Conservation (phyloP, 2,888 invertebrate genomes). For the Pachydiplax longipennis region DNA sequence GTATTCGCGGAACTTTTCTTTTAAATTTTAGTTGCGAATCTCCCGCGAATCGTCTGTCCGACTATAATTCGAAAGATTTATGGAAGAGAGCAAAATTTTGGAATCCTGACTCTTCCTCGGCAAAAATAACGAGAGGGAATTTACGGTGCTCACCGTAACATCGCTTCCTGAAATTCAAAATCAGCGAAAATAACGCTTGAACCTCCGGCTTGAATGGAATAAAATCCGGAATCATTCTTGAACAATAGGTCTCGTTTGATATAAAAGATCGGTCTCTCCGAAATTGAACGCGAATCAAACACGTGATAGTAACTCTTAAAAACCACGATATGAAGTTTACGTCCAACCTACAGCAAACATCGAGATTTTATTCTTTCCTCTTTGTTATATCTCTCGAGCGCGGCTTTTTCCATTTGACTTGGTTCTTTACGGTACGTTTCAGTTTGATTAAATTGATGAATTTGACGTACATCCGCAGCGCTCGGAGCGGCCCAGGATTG, state of each 20-base stretch:
- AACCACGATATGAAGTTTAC: neutral
- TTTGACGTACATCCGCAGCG: conserved; percentile 1
- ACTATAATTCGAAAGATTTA: no score
- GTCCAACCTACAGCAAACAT: neutral
- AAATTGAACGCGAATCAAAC: neutral
- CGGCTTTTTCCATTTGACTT: neutral
- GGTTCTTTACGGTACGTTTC: neutral
- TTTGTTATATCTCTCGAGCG: neutral
- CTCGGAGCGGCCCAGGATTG: neutral
- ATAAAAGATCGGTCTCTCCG: neutral
- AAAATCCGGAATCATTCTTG: neutral
- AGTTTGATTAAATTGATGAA: neutral
- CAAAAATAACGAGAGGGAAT: neutral
- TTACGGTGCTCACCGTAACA: neutral
- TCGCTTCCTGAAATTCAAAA: neutral
- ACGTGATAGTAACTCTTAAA: neutral
- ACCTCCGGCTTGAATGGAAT: neutral
- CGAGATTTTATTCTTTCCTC: neutral
- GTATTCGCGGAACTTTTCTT: no score
- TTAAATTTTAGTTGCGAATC: no score
- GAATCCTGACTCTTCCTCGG: neutral
- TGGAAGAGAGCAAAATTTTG: neutral
- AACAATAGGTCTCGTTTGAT: neutral
- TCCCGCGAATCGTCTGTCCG: no score
- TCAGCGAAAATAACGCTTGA: neutral